Conservation (phyloP, 1,140 invertebrate species). For the Condylostylus longicornis region DNA sequence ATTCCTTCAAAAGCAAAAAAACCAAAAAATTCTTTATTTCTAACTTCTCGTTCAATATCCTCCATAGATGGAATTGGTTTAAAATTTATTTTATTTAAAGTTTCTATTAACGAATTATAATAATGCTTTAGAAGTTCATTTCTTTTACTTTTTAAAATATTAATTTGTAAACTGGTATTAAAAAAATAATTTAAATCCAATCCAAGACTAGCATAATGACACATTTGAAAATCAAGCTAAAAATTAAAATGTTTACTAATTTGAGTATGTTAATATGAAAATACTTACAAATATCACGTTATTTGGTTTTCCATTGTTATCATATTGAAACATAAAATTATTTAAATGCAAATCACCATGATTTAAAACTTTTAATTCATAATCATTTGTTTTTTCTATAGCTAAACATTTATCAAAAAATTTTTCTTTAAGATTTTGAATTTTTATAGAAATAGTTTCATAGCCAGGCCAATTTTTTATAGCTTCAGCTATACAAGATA, state of each 20-base stretch:
- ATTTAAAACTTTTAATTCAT: slow-evolving; percentile 29
- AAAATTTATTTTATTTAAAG: slow-evolving; percentile 20
- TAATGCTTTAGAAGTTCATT: slow-evolving; percentile 23
- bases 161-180: slow-evolving; percentile 27
- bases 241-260: neutral
- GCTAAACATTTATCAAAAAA: slow-evolving; percentile 22
- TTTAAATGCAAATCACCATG: slow-evolving; percentile 41
- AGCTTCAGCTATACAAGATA: slow-evolving; percentile 13
- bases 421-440: slow-evolving; percentile 22
- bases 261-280: neutral
- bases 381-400: slow-evolving; percentile 12
- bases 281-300: slow-evolving; percentile 26
- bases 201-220: slow-evolving; percentile 27
- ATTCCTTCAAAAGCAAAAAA: slow-evolving; percentile 27
- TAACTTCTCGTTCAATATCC: slow-evolving; percentile 21
- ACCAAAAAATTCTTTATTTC: slow-evolving; percentile 20
- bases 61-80: slow-evolving; percentile 17
- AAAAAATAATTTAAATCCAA: slow-evolving; percentile 30
- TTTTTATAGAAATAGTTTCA: slow-evolving; percentile 17
- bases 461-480: slow-evolving; percentile 22
- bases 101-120: slow-evolving; percentile 17
- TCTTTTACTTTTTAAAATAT: slow-evolving; percentile 21
- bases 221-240: slow-evolving; percentile 28
- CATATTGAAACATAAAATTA: slow-evolving; percentile 39
- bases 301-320: slow-evolving; percentile 19